Percentiles rank a stretch among this genome's conserved stretches.
Conservation (phyloP, 2,888 invertebrate genomes). For the Sicus ferrugineus region DNA sequence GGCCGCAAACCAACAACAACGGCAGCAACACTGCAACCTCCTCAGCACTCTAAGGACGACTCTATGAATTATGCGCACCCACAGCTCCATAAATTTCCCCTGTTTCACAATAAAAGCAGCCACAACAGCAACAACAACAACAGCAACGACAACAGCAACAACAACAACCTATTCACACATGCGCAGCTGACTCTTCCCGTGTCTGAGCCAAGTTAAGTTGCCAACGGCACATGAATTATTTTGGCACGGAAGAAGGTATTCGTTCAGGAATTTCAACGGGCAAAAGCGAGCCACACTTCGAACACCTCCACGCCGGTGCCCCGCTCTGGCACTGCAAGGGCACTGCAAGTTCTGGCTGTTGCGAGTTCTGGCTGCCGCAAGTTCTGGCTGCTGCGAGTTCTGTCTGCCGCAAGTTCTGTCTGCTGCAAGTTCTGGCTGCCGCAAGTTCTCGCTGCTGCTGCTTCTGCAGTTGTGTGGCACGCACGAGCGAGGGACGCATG, state of each 20-base stretch:
- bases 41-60: slow-evolving; percentile 29
- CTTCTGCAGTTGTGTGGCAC: neutral
- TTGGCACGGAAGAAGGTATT: slow-evolving; percentile 23
- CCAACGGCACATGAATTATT: slow-evolving; percentile 33
- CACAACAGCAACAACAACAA: slow-evolving; percentile 30
- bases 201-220: slow-evolving; percentile 22
- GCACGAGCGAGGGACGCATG: neutral
- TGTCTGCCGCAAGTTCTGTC: no score
- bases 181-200: slow-evolving; percentile 16
- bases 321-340: neutral
- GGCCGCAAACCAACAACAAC: slow-evolving; percentile 7
- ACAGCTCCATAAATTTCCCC: slow-evolving; percentile 63
- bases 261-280: slow-evolving; percentile 30
- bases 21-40: neutral
- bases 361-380: neutral
- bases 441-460: neutral
- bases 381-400: neutral
- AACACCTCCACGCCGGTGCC: slow-evolving; percentile 25
- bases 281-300: slow-evolving; percentile 4
- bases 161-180: slow-evolving; percentile 40
- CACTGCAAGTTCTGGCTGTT: neutral
- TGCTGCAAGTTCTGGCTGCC: no score
- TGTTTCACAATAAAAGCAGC: slow-evolving; percentile 48
- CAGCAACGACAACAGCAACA: slow-evolving; percentile 34
- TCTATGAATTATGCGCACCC: slow-evolving; percentile 63